Conservation (phyloP, 2,113 vertebrate species). For the Pica pica region DNA sequence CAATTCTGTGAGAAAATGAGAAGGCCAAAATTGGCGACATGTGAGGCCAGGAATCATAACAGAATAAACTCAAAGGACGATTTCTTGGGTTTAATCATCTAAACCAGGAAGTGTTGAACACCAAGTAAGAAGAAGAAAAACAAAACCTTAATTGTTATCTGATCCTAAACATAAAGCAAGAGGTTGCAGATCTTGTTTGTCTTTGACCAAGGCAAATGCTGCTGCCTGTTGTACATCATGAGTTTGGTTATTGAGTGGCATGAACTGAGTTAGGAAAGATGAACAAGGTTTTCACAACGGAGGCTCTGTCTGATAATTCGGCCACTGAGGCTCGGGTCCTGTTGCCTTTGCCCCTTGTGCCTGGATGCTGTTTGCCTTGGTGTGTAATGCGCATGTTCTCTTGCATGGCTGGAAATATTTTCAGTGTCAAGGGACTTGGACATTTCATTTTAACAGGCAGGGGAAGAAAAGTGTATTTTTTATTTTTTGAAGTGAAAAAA, state of each 20-base stretch:
- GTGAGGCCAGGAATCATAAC: neutral
- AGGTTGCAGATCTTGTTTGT: neutral
- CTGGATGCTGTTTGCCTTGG: neutral
- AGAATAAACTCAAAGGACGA: neutral
- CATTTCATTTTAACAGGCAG: neutral
- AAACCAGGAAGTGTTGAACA: neutral
- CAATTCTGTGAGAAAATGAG: neutral
- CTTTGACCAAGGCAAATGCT: neutral
- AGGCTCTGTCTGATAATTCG: accelerated
- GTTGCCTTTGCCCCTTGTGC: accelerated
- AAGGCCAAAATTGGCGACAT: neutral
- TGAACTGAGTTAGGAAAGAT: neutral
- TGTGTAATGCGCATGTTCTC: neutral
- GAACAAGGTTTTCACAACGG: neutral
- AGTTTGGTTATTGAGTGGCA: neutral
- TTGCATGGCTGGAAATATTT: accelerated
- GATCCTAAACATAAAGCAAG: neutral
- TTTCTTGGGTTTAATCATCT: neutral
- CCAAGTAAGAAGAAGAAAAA: neutral
- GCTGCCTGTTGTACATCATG: neutral
- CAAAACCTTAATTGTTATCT: neutral
- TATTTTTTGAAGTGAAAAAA: neutral
- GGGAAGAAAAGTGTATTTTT: neutral
- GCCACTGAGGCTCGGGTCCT: accelerated
- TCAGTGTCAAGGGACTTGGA: neutral